Percentiles rank a stretch among this genome's conserved stretches.
Evolutionary conservation across 2,888 invertebrate genomes (phyloP).

Genomic region (Oegoconia quadripuncta): DNA sequence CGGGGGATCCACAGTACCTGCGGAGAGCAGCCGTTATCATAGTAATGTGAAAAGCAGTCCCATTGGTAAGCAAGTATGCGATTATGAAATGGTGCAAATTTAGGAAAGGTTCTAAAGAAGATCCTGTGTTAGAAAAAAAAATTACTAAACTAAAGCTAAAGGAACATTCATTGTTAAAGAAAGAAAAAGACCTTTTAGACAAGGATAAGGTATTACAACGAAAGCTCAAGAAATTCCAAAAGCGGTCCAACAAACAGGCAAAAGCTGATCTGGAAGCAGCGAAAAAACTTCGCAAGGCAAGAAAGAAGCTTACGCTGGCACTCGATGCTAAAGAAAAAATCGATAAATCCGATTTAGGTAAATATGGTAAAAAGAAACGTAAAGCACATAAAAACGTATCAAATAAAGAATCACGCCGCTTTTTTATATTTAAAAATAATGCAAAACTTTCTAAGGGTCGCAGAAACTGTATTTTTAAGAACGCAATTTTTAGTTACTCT

Average conservation of each 20-base stretch:
- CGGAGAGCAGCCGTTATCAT: too few species aligned
- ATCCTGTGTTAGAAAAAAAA: not conserved
- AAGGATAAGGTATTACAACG: conserved; percentile 27
- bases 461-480: too few species aligned
- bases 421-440: too few species aligned
- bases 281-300: conserved; percentile 31
- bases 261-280: conserved; percentile 31
- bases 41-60: too few species aligned
- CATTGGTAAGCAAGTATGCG: too few species aligned
- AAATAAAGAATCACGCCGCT: too few species aligned
- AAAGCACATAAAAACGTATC: not conserved
- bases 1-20: too few species aligned
- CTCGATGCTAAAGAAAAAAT: conserved; percentile 10
- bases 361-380: not conserved
- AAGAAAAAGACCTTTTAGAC: conserved; percentile 29
- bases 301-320: conserved; percentile 27
- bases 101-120: not conserved
- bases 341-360: not conserved
- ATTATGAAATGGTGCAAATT: too few species aligned
- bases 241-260: conserved; percentile 18
- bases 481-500: too few species aligned
- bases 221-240: conserved; percentile 21
- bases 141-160: not conserved
- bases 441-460: too few species aligned
- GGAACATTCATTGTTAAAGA: conserved; percentile 16